Base-by-base conservation (phyloP, 2,113 vertebrate species). In the Chionomys nivalis region DNA sequence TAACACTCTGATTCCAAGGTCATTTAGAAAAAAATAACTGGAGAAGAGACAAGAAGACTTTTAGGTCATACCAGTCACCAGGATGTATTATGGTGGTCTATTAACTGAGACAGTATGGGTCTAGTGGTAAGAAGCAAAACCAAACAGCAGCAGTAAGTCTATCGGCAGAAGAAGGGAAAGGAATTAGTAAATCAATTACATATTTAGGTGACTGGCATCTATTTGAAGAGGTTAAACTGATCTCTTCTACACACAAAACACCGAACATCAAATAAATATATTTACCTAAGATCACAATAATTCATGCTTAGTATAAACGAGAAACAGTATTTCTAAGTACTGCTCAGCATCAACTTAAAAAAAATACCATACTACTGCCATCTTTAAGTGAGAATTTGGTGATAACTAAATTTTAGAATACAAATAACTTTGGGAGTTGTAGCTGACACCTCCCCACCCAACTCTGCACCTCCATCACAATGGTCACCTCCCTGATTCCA, bases 271-370 rank as follows among this genome's bases (percentile, higher is more conserved):
- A 81, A 4, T 42, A 91, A 86, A 44, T 78, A 87, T 10, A 72
- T 88, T 91, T 83, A 68, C 21, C 49, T 39, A 93, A 93, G 55
- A 49, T 55, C 49, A 82, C 73, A 82, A 95, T 52, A 88, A 90
- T 75, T 39, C n/a, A 44, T 70, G 24, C 73, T 92, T 76, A 79
- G 5, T 75, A 77, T 47, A 36, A 92, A 78, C 16, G 24, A 89
- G 28, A 87, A 95, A 77, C 1, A 21, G 33, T 91, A 82, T 14
- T 58, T 68, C n/a, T 6, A 55, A 94, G 9, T 86, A 82, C n/a
- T 86, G 73, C n/a, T 90, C 65, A 89, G 36, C 26, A 12, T 42
- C 31, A 63, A 24, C 23, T 77, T 86, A 89, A 90, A 93, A 77
- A 88, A 82, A 83, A 19, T 23, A 90, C 63, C 7, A 52, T 21